These are phyloP conservation scores for Sebastes fasciatus DNA, from an alignment of 2,113 vertebrate genomes.

Conservation along the genomic window DNA sequence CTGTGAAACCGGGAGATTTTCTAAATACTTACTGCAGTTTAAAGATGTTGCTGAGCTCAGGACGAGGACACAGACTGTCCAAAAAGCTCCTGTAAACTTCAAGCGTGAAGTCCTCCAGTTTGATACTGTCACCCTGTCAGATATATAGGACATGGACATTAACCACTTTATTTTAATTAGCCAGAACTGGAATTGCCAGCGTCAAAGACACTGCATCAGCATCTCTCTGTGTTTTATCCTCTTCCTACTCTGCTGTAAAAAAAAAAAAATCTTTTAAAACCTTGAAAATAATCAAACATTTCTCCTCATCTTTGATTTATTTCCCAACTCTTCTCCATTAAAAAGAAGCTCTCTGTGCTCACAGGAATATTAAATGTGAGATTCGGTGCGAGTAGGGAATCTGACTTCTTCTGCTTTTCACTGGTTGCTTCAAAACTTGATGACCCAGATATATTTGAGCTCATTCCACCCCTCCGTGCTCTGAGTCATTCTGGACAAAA, in stretches of 20 bases:
- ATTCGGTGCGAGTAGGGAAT: constrained; percentile 4
- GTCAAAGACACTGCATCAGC: not conserved
- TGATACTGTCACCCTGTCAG: constrained; percentile 93
- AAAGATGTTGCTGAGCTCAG: constrained; percentile 94
- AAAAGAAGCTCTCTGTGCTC: not conserved
- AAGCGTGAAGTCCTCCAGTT: constrained; percentile 93
- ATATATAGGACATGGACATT: not conserved
- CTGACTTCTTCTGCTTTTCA: not conserved
- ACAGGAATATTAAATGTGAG: constrained; percentile 23
- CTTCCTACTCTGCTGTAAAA: not conserved
- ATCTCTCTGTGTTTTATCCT: not conserved
- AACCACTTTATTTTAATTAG: not conserved
- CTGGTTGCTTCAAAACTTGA: constrained; percentile 35
- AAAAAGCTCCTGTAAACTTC: constrained; percentile 94
- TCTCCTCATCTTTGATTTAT: not conserved
- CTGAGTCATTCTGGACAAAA: constrained; percentile 41
- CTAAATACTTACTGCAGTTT: constrained; percentile 89
- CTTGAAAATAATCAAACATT: not conserved
- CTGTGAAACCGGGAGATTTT: not conserved
- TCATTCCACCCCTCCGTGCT: constrained; percentile 29
- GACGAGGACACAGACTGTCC: constrained; percentile 93
- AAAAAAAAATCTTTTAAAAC: not conserved
- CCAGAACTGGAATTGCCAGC: not conserved
- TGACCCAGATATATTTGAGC: constrained; percentile 51
- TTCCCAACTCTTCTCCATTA: not conserved